phyloP scores from a whole-genome alignment of 2,113 vertebrate species.

The Alaudala cheleensis region DNA sequence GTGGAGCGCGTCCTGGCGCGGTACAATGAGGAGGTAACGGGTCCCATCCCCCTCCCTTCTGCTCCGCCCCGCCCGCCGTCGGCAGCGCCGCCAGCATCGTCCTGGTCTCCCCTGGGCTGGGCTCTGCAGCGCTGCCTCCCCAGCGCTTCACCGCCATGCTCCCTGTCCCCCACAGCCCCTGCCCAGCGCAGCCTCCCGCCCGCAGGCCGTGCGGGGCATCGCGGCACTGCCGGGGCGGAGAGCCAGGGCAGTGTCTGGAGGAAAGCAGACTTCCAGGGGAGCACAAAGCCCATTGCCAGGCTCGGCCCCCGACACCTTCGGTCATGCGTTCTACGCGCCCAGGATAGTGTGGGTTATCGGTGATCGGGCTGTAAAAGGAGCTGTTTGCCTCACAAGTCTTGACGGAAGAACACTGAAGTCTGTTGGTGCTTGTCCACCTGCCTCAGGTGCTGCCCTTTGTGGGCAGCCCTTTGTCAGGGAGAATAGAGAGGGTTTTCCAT shows the following conservation, averaged over 20 bases:
- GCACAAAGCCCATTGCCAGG: rapidly evolving
- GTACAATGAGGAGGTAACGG: conserved; percentile 79
- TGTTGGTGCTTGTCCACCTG: background rate
- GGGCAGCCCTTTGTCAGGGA: too few relatives aligned
- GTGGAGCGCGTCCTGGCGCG: conserved; percentile 68
- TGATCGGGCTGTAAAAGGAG: background rate
- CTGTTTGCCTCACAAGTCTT: rapidly evolving
- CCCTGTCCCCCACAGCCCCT: background rate
- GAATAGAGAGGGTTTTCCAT: rapidly evolving
- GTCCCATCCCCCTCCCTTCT: background rate
- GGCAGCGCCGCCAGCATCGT: background rate
- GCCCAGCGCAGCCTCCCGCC: background rate
- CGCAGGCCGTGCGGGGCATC: background rate
- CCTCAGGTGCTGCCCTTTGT: background rate
- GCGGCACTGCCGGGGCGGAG: background rate
- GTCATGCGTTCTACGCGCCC: rapidly evolving
- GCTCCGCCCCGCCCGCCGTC: background rate
- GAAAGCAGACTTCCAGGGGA: rapidly evolving
- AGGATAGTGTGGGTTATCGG: rapidly evolving
- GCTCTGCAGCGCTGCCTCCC: background rate
- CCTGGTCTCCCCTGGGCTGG: background rate
- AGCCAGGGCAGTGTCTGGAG: background rate
- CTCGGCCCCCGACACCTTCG: background rate
- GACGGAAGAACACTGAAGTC: rapidly evolving
- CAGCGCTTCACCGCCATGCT: background rate